A percentile compares a stretch with the other conserved stretches of the same genome.
phyloP scores from a whole-genome alignment of 1,140 invertebrate species.

The Zophobas morio region DNA sequence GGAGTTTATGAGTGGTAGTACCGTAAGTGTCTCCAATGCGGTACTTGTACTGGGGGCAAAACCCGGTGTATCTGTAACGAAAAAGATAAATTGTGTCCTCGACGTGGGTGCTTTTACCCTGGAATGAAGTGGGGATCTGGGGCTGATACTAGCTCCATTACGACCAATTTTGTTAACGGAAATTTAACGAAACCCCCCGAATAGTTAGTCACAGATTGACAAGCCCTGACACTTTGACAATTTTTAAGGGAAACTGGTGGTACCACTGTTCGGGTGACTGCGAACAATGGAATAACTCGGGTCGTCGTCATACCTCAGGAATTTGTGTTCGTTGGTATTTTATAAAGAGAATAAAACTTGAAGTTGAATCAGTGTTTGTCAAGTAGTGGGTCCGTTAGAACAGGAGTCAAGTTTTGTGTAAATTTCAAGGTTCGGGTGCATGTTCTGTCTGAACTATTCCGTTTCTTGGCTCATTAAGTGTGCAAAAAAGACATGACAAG shows the following conservation, averaged over 20 bases:
- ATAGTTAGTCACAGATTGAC: conserved; percentile 9
- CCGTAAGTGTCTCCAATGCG: conserved; percentile 81
- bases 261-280: no score
- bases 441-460: no score
- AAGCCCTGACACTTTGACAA: neutral
- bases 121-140: conserved; percentile 73
- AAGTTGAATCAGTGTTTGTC: no score
- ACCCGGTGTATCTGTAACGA: conserved; percentile 77
- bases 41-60: conserved; percentile 80
- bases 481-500: no score
- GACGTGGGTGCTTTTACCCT: conserved; percentile 67
- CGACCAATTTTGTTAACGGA: conserved; percentile 6
- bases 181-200: conserved; percentile 6
- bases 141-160: conserved; percentile 68
- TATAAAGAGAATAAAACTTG: no score
- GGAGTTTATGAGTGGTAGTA: conserved; percentile 77
- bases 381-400: no score
- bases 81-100: neutral
- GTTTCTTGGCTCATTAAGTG: no score
- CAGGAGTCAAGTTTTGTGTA: no score
- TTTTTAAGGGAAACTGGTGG: neutral
- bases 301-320: no score
- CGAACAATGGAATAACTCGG: no score
- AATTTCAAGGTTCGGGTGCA: no score
- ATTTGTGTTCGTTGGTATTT: no score